phyloP scores from a whole-genome alignment of 1,140 invertebrate species.

The Drosophila pallidifrons region DNA sequence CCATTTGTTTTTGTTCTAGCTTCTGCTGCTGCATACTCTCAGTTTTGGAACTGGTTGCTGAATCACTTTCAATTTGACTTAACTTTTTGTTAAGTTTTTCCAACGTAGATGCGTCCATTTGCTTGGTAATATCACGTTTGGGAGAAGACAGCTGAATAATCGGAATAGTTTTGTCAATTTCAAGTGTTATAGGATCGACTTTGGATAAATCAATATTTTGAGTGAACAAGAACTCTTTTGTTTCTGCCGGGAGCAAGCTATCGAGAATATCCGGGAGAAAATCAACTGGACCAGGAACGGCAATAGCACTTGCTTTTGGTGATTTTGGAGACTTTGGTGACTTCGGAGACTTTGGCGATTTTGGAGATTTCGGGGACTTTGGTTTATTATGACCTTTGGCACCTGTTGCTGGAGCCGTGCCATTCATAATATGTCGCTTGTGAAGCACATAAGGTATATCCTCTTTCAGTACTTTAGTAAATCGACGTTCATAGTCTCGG shows the following conservation, averaged over 20 bases:
- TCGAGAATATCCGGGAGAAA: constrained; percentile 82
- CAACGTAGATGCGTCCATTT: constrained; percentile 88
- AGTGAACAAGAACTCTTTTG: constrained; percentile 88
- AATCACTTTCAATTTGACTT: constrained; percentile 90
- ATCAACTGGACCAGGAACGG: constrained; percentile 50
- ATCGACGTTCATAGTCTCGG: constrained; percentile 86
- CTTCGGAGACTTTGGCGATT: constrained; percentile 87
- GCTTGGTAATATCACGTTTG: constrained; percentile 88
- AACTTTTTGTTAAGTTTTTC: constrained; percentile 90
- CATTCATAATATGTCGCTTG: constrained; percentile 93
- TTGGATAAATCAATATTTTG: constrained; percentile 90
- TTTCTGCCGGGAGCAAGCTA: constrained; percentile 77
- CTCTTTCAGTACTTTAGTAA: constrained; percentile 78
- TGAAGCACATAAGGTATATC: constrained; percentile 94
- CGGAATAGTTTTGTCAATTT: constrained; percentile 88
- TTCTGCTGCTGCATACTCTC: constrained; percentile 88
- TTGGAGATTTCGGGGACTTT: constrained; percentile 87
- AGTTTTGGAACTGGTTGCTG: constrained; percentile 89
- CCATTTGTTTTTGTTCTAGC: constrained; percentile 86
- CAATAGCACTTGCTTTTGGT: constrained; percentile 47
- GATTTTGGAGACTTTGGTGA: constrained; percentile 86
- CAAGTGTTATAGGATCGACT: constrained; percentile 89
- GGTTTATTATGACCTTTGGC: constrained; percentile 86
- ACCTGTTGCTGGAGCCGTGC: constrained; percentile 88
- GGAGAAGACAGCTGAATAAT: constrained; percentile 88